These are phyloP conservation scores for Lasius platythorax DNA, from an alignment of 2,888 invertebrate genomes.

Conservation along the genomic window DNA sequence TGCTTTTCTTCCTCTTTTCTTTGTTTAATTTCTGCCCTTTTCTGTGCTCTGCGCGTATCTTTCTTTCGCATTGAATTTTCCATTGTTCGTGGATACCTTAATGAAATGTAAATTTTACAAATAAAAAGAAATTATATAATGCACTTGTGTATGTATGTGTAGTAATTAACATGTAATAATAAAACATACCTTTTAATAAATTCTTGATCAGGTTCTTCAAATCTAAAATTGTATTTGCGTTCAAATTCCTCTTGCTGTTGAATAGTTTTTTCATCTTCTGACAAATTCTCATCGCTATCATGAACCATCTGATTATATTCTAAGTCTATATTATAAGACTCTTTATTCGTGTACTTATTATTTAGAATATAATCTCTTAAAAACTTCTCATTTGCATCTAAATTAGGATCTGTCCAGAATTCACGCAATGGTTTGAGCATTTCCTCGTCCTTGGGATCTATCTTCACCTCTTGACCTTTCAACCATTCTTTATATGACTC, in stretches of 20 bases:
- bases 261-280: slow-evolving; percentile 93
- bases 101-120: slow-evolving; percentile 27
- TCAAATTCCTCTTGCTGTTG: slow-evolving; percentile 96
- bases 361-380: slow-evolving; percentile 97
- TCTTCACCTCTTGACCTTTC: slow-evolving; percentile 90
- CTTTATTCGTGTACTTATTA: slow-evolving; percentile 88
- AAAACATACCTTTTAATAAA: slow-evolving; percentile 88
- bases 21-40: slow-evolving; percentile 91
- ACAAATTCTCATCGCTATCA: slow-evolving; percentile 87
- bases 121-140: slow-evolving; percentile 6
- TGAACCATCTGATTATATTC: slow-evolving; percentile 79
- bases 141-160: not conserved
- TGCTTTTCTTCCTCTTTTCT: slow-evolving; percentile 93
- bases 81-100: slow-evolving; percentile 95
- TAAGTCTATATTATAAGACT: slow-evolving; percentile 65
- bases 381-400: slow-evolving; percentile 95
- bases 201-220: slow-evolving; percentile 98
- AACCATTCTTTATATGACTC: slow-evolving; percentile 93
- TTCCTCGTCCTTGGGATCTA: slow-evolving; percentile 88
- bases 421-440: slow-evolving; percentile 92
- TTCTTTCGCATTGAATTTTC: slow-evolving; percentile 93
- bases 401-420: slow-evolving; percentile 94
- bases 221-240: slow-evolving; percentile 97
- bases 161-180: slow-evolving; percentile 14
- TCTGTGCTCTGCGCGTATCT: slow-evolving; percentile 92